phyloP scores from a whole-genome alignment of 2,888 invertebrate genomes.

The Amblyteles armatorius region DNA sequence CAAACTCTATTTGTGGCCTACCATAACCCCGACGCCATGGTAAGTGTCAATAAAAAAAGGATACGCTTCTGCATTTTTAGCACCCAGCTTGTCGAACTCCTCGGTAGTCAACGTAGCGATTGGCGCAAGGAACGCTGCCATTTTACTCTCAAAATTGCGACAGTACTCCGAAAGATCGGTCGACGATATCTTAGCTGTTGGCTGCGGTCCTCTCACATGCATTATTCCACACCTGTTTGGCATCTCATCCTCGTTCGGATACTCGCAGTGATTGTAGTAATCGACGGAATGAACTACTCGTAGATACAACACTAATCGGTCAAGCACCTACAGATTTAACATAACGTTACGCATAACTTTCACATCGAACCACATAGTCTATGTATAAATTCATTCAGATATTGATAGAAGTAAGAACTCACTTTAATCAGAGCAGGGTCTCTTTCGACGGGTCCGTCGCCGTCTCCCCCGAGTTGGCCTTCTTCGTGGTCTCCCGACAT shows the following conservation, averaged over 20 bases:
- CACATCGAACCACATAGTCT: background rate
- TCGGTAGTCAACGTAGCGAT: constrained; percentile 90
- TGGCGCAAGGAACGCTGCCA: constrained; percentile 94
- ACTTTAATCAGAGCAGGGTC: constrained; percentile 91
- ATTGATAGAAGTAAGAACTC: constrained; percentile 75
- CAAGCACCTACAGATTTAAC: constrained; percentile 82
- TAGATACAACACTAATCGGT: constrained; percentile 95
- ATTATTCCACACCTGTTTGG: constrained; percentile 99
- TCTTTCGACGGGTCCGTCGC: constrained; percentile 87
- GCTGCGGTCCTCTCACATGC: constrained; percentile 96
- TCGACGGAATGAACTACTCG: constrained; percentile 99
- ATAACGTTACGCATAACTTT: background rate
- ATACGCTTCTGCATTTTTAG: constrained; percentile 89
- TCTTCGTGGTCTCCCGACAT: constrained; percentile 86
- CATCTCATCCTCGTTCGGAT: constrained; percentile 99
- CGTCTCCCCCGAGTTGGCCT: constrained; percentile 84
- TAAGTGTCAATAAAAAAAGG: constrained; percentile 73
- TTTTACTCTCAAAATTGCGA: constrained; percentile 94
- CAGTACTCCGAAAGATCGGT: constrained; percentile 91
- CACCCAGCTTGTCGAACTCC: constrained; percentile 93
- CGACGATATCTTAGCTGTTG: constrained; percentile 91
- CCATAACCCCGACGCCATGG: background rate
- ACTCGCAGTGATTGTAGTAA: constrained; percentile 99
- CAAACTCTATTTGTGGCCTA: background rate
- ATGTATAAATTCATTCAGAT: background rate